Evolutionary conservation across 2,888 invertebrate genomes (phyloP), one percentile per base, ranked within the genome.

Genomic region (Hypena proboscidalis): DNA sequence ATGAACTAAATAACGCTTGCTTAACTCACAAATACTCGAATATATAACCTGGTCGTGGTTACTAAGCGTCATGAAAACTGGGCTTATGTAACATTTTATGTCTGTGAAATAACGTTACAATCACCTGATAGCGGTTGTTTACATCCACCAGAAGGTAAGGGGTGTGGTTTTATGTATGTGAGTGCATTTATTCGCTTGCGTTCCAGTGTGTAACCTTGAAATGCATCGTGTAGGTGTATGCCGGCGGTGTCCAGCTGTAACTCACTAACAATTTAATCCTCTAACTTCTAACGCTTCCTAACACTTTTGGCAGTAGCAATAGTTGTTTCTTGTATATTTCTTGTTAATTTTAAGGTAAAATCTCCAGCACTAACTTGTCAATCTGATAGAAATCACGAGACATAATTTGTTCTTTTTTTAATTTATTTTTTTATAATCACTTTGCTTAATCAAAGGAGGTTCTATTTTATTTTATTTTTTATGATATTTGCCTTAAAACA

Each of bases 21-120:
- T 62, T 69, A 65, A 65, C 64, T 39, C 60, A 58, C 55, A 72
- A 68, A 71, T 58, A 67, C 70, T 67, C 66, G 60, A 74, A 64
- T 68, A 58, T 35, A 9, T 74, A 74, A 72, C 72, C 57, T 69
- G 70, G 70, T 63, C 59, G 70, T 67, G 66, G 63, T 52, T 35
- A 41, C 11, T 55, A 70, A 58, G 78, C 86, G 89, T 88, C 90
- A 90, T 86, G 83, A 80, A 85, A 83, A 74, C 74, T 59, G 55
- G 53, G 77, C 90, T 90, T 90, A 90, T 89, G 89, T 90, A 90
- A 90, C 84, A 81, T 77, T 80, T 83, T 72, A 63, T 80, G 74
- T 77, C 74, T 71, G 77, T 79, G 79, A 85, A 83, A 78, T 81
- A 80, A 76, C 74, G 66, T 62, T 79, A 70, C 67, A 66, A 61